Percentiles rank a stretch among this genome's conserved stretches.
phyloP scores from a whole-genome alignment of 1,140 invertebrate species.

The Drosophila nasuta region DNA sequence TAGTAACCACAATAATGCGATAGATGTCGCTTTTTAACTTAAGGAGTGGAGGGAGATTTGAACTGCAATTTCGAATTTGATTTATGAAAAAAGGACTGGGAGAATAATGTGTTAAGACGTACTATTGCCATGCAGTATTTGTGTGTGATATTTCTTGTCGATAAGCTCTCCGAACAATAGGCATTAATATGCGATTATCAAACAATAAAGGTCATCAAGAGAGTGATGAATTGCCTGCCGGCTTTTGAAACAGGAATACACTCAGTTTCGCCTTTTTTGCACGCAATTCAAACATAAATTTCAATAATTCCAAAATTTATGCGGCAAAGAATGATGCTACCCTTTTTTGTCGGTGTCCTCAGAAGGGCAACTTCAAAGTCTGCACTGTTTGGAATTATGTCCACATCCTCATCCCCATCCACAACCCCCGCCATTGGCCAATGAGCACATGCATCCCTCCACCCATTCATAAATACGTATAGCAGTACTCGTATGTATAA shows the following conservation, averaged over 20 bases:
- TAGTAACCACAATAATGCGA: background rate
- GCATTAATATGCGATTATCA: constrained; percentile 47
- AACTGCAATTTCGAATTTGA: background rate
- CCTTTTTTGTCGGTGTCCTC: constrained; percentile 28
- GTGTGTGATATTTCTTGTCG: background rate
- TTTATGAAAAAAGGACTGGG: background rate
- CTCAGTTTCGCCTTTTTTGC: background rate
- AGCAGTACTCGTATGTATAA: constrained; percentile 35
- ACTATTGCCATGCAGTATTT: background rate
- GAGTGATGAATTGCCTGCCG: constrained; percentile 38
- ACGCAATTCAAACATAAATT: constrained; percentile 69
- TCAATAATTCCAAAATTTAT: constrained; percentile 81
- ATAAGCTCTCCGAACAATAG: constrained; percentile 11
- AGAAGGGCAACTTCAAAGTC: constrained; percentile 68
- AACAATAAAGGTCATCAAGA: constrained; percentile 55
- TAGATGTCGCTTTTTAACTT: background rate
- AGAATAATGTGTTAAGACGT: background rate
- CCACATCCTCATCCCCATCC: background rate
- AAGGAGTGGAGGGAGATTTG: background rate
- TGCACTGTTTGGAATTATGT: constrained; percentile 42
- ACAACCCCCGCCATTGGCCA: constrained; percentile 20
- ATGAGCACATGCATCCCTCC: constrained; percentile 27
- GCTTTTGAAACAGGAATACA: constrained; percentile 35
- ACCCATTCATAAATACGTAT: constrained; percentile 31
- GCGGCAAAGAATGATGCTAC: constrained; percentile 51